phyloP scores from a whole-genome alignment of 1,140 invertebrate species.

The Planococcus citri region DNA sequence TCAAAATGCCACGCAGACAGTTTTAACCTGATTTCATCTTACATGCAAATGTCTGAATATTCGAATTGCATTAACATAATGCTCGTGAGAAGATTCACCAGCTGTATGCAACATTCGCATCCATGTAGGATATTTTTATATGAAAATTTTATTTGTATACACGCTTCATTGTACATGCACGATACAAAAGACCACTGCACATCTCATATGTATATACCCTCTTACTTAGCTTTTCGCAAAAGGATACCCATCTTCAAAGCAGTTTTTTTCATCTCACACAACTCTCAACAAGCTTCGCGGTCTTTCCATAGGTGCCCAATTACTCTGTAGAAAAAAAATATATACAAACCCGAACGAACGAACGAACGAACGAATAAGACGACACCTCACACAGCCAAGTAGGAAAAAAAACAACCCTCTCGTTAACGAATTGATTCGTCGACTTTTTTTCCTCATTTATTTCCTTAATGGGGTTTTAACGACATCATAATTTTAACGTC shows the following conservation, averaged over 20 bases:
- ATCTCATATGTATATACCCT: no score
- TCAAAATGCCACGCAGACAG: constrained; percentile 1
- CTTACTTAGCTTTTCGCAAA: no score
- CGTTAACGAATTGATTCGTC: constrained; percentile 6
- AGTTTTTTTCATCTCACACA: no score
- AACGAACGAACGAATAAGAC: neutral
- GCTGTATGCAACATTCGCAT: neutral
- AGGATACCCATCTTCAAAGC: no score
- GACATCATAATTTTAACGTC: constrained; percentile 7
- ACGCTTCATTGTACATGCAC: neutral
- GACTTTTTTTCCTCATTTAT: constrained; percentile 2
- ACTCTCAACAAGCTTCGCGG: neutral
- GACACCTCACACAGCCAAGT: no score
- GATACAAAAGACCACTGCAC: no score
- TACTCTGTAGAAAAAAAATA: neutral
- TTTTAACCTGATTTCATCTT: constrained; percentile 7
- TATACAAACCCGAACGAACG: neutral
- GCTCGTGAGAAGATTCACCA: neutral
- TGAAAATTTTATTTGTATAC: neutral
- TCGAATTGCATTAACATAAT: neutral
- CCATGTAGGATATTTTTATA: neutral
- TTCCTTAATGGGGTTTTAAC: constrained; percentile 2
- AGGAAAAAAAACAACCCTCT: neutral
- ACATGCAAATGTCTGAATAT: constrained; percentile 7
- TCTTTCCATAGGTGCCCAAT: neutral